Evolutionary conservation across 2,797 vertebrate genomes (phyloP).

Genomic region (Diceros bicornis): DNA sequence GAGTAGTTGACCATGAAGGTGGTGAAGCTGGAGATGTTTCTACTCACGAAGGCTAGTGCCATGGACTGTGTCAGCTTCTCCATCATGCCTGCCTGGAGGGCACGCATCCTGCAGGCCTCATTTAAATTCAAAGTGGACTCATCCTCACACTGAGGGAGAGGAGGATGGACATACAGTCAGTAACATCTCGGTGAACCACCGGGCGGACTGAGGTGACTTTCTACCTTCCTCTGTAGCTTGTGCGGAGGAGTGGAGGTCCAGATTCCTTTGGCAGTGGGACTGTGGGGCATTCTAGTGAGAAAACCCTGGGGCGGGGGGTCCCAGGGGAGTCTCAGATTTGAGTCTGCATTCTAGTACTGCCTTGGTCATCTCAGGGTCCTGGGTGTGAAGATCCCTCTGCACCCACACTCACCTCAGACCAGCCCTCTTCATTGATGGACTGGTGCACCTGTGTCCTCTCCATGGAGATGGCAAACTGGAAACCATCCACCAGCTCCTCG

Average conservation of each 20-base stretch:
- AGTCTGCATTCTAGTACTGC: neutral
- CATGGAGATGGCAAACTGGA: slow-evolving; percentile 88
- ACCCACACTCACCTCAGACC: slow-evolving; percentile 69
- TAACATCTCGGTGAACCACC: no score
- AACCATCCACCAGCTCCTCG: slow-evolving; percentile 94
- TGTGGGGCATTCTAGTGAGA: neutral
- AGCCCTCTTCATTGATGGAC: slow-evolving; percentile 93
- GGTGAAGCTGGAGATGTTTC: slow-evolving; percentile 92
- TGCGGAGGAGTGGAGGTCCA: no score
- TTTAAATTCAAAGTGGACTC: no score
- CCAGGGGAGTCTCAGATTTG: neutral
- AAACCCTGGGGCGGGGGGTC: neutral
- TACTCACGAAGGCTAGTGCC: no score
- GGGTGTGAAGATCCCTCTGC: neutral
- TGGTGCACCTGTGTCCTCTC: slow-evolving; percentile 82
- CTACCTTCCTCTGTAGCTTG: neutral
- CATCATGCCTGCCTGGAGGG: no score
- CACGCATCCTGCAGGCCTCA: neutral
- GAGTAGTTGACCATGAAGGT: slow-evolving; percentile 97
- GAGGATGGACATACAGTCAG: no score
- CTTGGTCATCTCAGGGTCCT: neutral
- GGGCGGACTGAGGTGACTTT: neutral
- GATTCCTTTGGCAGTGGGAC: no score
- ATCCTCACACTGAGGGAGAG: no score
- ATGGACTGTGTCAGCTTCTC: neutral